Percentiles rank a stretch among this genome's conserved stretches.
phyloP scores from a whole-genome alignment of 2,888 invertebrate genomes.

The Cephalotes varians region DNA sequence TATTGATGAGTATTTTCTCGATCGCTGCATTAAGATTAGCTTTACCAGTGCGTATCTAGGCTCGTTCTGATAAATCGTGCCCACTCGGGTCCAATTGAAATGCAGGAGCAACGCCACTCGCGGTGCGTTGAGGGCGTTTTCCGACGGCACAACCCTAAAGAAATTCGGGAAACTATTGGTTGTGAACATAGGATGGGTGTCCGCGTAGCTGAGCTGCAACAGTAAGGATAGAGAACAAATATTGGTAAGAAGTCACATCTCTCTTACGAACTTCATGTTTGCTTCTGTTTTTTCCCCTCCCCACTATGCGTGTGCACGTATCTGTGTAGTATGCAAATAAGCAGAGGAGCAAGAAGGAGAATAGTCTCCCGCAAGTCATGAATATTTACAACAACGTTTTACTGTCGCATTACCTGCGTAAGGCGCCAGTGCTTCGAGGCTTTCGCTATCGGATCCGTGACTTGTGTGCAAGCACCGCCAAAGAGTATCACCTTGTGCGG shows the following conservation, averaged over 20 bases:
- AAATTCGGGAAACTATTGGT: constrained; percentile 97
- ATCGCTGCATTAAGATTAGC: background rate
- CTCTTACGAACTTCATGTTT: background rate
- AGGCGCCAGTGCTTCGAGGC: constrained; percentile 99
- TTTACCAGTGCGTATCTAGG: constrained; percentile 96
- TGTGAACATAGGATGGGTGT: constrained; percentile 99
- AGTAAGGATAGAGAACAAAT: constrained; percentile 15
- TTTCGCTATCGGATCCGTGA: constrained; percentile 98
- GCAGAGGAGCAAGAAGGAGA: background rate
- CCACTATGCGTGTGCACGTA: background rate
- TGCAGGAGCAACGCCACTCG: constrained; percentile 94
- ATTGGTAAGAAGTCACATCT: constrained; percentile 3
- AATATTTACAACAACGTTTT: constrained; percentile 50
- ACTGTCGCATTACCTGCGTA: constrained; percentile 90
- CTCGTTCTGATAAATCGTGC: constrained; percentile 98
- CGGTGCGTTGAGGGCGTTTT: constrained; percentile 98
- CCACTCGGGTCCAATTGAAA: constrained; percentile 99
- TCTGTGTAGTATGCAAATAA: constrained; percentile 22
- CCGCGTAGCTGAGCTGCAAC: constrained; percentile 96
- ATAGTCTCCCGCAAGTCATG: constrained; percentile 22
- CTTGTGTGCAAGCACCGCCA: constrained; percentile 98
- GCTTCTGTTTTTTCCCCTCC: background rate
- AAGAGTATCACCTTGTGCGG: constrained; percentile 98
- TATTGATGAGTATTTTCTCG: background rate
- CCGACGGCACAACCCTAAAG: constrained; percentile 98